Conservation (phyloP, 2,113 vertebrate species). For the Malurus elegans region DNA sequence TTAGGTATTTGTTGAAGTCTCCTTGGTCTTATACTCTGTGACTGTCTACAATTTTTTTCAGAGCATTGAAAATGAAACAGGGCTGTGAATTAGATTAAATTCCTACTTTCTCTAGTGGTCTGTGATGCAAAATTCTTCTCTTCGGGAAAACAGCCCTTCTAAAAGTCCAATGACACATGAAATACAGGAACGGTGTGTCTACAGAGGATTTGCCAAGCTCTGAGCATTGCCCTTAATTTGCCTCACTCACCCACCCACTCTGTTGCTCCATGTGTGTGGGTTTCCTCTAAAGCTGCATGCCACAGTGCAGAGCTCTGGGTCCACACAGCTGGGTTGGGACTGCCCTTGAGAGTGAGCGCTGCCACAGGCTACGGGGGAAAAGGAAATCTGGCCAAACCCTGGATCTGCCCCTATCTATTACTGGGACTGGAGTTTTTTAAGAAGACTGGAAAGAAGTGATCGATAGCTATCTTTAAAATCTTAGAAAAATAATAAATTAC, state of each 20-base stretch:
- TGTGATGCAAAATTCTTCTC: not conserved
- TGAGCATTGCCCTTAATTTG: not conserved
- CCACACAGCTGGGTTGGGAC: not conserved
- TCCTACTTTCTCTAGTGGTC: not conserved
- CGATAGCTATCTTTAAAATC: not conserved
- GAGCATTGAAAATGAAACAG: not conserved
- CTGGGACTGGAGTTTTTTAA: not conserved
- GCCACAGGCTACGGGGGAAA: not conserved
- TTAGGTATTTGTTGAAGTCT: not conserved
- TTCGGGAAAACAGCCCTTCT: not conserved
- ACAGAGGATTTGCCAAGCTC: not conserved
- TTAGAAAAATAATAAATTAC: not conserved
- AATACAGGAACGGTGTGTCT: not conserved
- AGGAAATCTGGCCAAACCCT: not conserved
- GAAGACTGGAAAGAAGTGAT: not conserved
- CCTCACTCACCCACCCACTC: not conserved
- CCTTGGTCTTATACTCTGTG: not conserved
- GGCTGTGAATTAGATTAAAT: not conserved
- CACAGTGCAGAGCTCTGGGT: not conserved
- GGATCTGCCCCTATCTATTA: not conserved
- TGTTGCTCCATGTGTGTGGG: not conserved
- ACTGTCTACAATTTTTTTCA: not conserved
- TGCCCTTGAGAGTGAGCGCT: not conserved
- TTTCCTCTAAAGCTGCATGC: not conserved
- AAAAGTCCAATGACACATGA: rapidly evolving